Base-by-base conservation (phyloP, 1,140 invertebrate genomes). In the Drosophila suzukii region DNA sequence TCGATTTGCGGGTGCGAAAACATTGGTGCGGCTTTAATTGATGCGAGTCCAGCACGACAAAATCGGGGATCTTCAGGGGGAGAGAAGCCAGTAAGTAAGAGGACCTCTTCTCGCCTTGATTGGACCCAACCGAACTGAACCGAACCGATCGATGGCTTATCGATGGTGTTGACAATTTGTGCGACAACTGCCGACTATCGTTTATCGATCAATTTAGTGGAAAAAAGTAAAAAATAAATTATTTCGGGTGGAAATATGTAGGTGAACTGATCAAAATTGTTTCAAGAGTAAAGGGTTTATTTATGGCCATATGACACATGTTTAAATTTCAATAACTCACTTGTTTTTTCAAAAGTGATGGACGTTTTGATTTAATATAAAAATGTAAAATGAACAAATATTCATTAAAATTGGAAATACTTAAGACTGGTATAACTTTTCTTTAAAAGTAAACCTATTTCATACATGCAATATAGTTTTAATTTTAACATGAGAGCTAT, bases 1-100 rank as follows among this genome's bases (percentile, higher is more conserved):
- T 85, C 85, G 85, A 90, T 85, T 90, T 90, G 84, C 81, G 89
- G 88, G 88, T 91, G 90, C 84, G 90, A 91, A 91, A 91, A 91
- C 90, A 91, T 91, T 85, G 90, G 84, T 91, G 89, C 84, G 78
- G 85, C 75, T 79, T 91, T 89, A 88, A 88, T 88, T 88, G 84
- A 88, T 88, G 84, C 80, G 68, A 60, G 72, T 58, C 56, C 62
- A 62, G 84, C 84, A 88, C 83, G 83, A 89, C 76, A 85, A 51
- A 43, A 27, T 10, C 20, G 55, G n/a, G 54, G 20, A 39, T 10
- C n/a, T 17, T 12, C 4, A n/a, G 57, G 27, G 59, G 34, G 30
- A 20, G 17, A 5, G 32, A 8, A 34, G 8, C 32, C 32, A 34
- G 6, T 32, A 34, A 53, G 43, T 11, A 20, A 30, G 34, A 15